A percentile compares a stretch with the other conserved stretches of the same genome.
These are phyloP conservation scores for Bombus polaris DNA, from an alignment of 1,140 invertebrate species.

Conservation along the genomic window DNA sequence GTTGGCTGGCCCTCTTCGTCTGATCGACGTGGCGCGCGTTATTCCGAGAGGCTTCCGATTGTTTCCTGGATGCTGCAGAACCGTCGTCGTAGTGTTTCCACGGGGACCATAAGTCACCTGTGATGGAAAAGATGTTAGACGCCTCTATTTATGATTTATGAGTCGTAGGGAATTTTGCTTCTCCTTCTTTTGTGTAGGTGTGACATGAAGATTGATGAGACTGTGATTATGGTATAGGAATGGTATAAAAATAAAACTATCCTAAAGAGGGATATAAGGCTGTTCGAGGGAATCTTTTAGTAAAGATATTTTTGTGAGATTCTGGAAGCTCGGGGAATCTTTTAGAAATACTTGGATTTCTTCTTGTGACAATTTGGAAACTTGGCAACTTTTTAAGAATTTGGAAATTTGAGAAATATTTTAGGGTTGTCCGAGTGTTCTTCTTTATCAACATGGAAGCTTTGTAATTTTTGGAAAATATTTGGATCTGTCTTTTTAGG, in stretches of 20 bases:
- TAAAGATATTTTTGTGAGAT: too few relatives aligned
- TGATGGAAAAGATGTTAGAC: background rate
- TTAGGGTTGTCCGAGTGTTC: accelerated
- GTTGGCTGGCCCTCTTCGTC: conserved; percentile 68
- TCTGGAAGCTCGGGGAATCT: too few relatives aligned
- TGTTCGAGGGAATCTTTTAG: too few relatives aligned
- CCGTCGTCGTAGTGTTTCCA: conserved; percentile 70
- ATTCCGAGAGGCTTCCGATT: conserved; percentile 67
- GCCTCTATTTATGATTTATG: background rate
- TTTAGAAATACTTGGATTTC: too few relatives aligned
- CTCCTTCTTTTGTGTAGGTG: background rate
- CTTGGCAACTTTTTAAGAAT: background rate
- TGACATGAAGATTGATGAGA: background rate
- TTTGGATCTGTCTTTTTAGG: too few relatives aligned
- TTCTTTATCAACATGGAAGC: background rate
- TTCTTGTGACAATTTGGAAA: background rate
- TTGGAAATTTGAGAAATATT: too few relatives aligned
- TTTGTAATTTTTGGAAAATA: background rate
- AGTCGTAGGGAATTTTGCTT: background rate
- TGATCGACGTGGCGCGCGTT: conserved; percentile 72
- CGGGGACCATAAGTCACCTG: conserved; percentile 74
- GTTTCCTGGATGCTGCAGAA: conserved; percentile 63
- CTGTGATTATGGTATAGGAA: background rate
- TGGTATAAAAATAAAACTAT: background rate
- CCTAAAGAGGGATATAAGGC: too few relatives aligned